phyloP scores from a whole-genome alignment of 2,797 vertebrate species.

The Eulemur rubriventer region DNA sequence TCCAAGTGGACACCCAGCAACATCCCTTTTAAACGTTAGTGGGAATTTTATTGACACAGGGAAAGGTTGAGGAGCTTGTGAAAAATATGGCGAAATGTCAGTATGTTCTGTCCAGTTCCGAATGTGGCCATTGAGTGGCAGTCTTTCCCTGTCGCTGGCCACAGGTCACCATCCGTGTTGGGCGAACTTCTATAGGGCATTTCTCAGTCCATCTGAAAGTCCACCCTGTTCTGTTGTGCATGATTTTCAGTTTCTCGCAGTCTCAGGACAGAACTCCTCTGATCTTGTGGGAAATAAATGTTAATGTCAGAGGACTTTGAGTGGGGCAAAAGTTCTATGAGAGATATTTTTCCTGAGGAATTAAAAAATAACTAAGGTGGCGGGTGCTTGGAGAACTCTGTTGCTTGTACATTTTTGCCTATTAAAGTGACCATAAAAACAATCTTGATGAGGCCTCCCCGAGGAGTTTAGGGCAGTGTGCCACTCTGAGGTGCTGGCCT shows the following conservation, averaged over 20 bases:
- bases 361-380: neutral
- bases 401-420: neutral
- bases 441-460: neutral
- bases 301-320: neutral
- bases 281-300: neutral
- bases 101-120: neutral
- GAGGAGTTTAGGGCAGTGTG: neutral
- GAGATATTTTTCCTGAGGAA: neutral
- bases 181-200: neutral
- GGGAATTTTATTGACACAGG: constrained; percentile 77
- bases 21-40: constrained; percentile 80
- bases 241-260: neutral
- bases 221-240: neutral
- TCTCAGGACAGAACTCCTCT: neutral
- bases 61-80: constrained; percentile 81
- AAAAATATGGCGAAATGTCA: constrained; percentile 70
- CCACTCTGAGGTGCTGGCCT: neutral
- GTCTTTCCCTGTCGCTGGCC: constrained; percentile 68
- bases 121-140: constrained; percentile 75
- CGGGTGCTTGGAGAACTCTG: neutral
- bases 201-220: neutral
- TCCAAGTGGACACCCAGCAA: constrained; percentile 66
- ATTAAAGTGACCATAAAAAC: neutral
- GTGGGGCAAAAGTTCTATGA: neutral
- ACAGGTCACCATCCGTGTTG: neutral